Base-by-base conservation (phyloP, 1,140 invertebrate species). In the Brachystomella parvula region DNA sequence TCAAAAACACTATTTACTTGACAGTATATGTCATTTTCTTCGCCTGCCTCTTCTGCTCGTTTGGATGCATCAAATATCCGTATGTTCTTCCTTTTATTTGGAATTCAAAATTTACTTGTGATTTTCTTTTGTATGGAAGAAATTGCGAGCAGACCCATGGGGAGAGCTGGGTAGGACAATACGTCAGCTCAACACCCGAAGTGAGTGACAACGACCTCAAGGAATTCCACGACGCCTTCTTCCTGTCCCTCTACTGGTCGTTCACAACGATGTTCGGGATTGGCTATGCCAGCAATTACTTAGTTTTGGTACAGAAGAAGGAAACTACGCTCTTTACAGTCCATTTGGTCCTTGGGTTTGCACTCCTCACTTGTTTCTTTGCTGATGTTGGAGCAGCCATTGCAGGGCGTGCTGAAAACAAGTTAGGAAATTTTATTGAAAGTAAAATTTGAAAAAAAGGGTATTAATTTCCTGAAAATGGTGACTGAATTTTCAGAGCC, bases 1-100 rank as follows among this genome's bases (percentile, higher is more conserved):
- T 63, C 29, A 67, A 67, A 28, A 39, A 67, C 49, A 33, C 35
- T 24, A 33, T 67, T 3, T 67, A 63, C 35, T 35, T 67, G n/a
- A 15, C 47, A 3, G 17, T 66, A n/a, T 66, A 61, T 47, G 60
- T 66, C 21, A 24, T 66, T 28, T 61, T 31, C 35, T 3, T 66
- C 17, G 59, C 3, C 3, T 21, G 29, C n/a, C n/a, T 57, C n/a
- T 62, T 58, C 21, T 21, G 2, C 21, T 47, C 47, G 3, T 53
- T 61, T 9, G 59, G 65, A 21, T 66, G 65, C 49, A 31, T 28
- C 1, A 26, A 39, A 29, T 57, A 12, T 21, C 56, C 53, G 64
- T 65, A 65, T 47, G 53, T 60, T 59, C 57, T 15, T 26, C 29
- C 6, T 15, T 3, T 3, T 44, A 3, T 39, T 17, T 26, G 19